Evolutionary conservation across 2,113 vertebrate genomes (phyloP).

Genomic region (Rhinoderma darwinii): DNA sequence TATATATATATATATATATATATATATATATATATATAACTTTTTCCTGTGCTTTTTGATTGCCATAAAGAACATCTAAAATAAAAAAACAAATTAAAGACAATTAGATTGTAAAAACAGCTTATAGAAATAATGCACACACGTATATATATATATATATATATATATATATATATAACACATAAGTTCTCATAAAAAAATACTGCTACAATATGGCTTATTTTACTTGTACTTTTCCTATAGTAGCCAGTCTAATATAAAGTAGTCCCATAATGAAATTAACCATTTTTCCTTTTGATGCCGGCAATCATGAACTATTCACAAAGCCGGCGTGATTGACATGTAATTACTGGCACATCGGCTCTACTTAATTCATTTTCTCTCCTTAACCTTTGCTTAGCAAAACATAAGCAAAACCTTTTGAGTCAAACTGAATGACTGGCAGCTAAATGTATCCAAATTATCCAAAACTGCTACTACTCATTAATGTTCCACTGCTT

Average conservation of each 20-base stretch:
- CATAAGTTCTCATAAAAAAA: neutral
- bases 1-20: too few relatives aligned
- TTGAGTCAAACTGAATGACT: constrained; percentile 47
- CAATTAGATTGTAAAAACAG: too few relatives aligned
- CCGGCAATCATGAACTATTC: constrained; percentile 32
- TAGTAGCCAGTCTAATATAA: neutral
- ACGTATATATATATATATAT: too few relatives aligned
- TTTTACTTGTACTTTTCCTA: neutral
- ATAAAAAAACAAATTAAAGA: too few relatives aligned
- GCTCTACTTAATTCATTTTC: constrained; percentile 55
- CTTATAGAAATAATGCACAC: too few relatives aligned
- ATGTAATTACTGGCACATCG: constrained; percentile 42
- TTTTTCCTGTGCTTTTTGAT: too few relatives aligned
- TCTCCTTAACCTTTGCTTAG: constrained; percentile 55
- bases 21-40: too few relatives aligned
- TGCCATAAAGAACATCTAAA: too few relatives aligned
- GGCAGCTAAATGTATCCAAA: constrained; percentile 48
- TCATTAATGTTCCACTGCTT: constrained; percentile 45
- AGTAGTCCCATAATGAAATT: neutral
- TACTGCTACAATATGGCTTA: neutral
- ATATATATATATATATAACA: too few relatives aligned
- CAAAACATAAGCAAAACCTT: constrained; percentile 53
- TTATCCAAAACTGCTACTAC: constrained; percentile 46
- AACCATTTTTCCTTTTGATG: constrained; percentile 28
- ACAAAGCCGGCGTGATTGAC: constrained; percentile 45